Conservation (phyloP, 2,888 invertebrate genomes). For the Microplitis manilae region DNA sequence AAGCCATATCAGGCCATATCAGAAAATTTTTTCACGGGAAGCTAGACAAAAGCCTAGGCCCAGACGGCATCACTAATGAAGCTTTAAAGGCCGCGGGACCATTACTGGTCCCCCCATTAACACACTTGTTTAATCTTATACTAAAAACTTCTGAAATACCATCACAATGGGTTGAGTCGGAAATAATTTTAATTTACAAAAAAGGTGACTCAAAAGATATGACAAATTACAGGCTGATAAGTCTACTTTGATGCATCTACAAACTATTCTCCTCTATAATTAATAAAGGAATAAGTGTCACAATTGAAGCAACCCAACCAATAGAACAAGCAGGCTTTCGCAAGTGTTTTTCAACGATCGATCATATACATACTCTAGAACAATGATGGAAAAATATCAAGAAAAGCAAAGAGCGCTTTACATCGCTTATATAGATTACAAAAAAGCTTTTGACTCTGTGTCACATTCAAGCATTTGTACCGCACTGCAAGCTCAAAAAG, state of each 20-base stretch:
- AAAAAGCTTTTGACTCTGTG: neutral
- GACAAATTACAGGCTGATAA: neutral
- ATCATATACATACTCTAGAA: neutral
- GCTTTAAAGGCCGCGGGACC: too few species aligned
- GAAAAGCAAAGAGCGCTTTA: neutral
- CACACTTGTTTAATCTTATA: too few species aligned
- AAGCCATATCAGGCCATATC: too few species aligned
- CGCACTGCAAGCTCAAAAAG: neutral
- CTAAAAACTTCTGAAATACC: neutral
- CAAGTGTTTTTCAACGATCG: neutral
- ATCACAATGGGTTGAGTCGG: neutral
- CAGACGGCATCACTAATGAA: too few species aligned
- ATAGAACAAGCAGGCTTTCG: neutral
- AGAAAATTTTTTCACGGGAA: too few species aligned
- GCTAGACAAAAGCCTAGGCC: too few species aligned
- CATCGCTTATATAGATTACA: neutral
- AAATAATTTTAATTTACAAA: neutral
- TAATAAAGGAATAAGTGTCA: neutral
- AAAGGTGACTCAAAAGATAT: neutral
- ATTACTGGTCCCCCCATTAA: too few species aligned
- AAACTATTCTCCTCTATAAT: neutral
- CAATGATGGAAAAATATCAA: neutral
- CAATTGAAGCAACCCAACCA: neutral
- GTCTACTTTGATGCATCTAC: neutral
- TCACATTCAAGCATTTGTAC: neutral